Conservation (phyloP, 2,113 vertebrate genomes). For the Scortum barcoo region DNA sequence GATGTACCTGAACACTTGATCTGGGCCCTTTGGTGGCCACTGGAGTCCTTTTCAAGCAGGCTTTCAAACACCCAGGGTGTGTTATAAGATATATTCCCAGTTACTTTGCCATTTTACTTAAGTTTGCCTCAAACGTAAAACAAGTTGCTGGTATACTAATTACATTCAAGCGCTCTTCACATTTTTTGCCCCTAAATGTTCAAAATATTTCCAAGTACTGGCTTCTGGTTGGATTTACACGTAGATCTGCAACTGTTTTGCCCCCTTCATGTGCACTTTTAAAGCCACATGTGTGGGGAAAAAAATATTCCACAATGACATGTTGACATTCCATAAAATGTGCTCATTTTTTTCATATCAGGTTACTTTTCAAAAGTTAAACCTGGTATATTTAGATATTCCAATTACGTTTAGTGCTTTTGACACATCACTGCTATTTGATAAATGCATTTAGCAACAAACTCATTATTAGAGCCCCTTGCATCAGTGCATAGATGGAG, state of each 20-base stretch:
- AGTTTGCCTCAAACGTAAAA: slow-evolving; percentile 14
- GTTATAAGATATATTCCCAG: slow-evolving; percentile 35
- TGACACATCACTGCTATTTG: slow-evolving; percentile 46
- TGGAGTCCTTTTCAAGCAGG: slow-evolving; percentile 40
- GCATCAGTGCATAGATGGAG: slow-evolving; percentile 46
- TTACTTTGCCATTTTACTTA: slow-evolving; percentile 8
- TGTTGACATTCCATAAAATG: slow-evolving; percentile 77
- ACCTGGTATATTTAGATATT: slow-evolving; percentile 23
- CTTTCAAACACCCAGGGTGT: slow-evolving; percentile 33
- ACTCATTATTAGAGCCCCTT: slow-evolving; percentile 13
- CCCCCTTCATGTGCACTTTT: slow-evolving; percentile 25
- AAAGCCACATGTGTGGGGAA: slow-evolving; percentile 16
- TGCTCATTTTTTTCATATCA: neutral
- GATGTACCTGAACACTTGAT: slow-evolving; percentile 51
- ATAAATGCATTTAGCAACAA: slow-evolving; percentile 27
- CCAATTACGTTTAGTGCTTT: slow-evolving; percentile 38
- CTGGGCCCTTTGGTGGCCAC: slow-evolving; percentile 17
- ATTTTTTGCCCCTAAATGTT: neutral
- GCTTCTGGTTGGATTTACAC: slow-evolving; percentile 17
- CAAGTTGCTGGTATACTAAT: slow-evolving; percentile 31
- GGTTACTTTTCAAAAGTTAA: slow-evolving; percentile 29
- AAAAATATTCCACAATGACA: slow-evolving; percentile 32
- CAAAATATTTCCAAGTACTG: neutral
- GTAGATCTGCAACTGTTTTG: slow-evolving; percentile 20
- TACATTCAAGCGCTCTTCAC: slow-evolving; percentile 34